Base-by-base conservation (phyloP, 2,113 vertebrate species). In the Smithornis capensis region DNA sequence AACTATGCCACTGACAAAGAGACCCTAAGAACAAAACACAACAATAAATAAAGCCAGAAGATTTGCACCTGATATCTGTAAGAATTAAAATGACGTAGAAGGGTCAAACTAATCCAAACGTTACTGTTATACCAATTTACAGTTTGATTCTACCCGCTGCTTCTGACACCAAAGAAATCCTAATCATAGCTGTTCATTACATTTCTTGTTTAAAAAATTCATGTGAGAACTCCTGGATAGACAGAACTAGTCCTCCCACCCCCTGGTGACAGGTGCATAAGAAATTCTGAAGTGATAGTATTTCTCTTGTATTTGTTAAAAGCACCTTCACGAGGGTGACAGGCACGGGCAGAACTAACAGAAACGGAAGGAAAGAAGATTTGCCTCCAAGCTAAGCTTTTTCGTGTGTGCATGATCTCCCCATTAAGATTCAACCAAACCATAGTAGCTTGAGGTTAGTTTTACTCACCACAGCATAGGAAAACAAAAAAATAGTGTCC, bases 401-500 rank as follows among this genome's bases (percentile, higher is more conserved):
- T 57, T 31, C 33, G 76, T 4, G 4, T 33, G 23, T 21, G 8
- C 25, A 59, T 50, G 45, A 87, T 44, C 40, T 75, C n/a, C n/a
- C 24, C 24, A 44, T 8, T 16, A n/a, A 55, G 24, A 84, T 28
- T 78, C 44, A 76, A 63, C 2, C 21, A n/a, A 29, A 90, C n/a
- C 33, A 45, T 12, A 68, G 60, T 40, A 79, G 56, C 19, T 57
- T 49, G 50, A 22, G 5, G 3, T 92, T 62, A 82, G 19, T 81
- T 89, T 63, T 71, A 98, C 99, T 98, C 96, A 99, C 99, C 98
- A 99, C 96, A n/a, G 99, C 99, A 33, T 99, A 99, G 17, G 99
- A 99, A 97, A 99, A 99, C 81, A 99, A 98, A 94, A 99, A 99
- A 83, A 99, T 97, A 47, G 99, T 99, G 88, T 99, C 99, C 95